Evolutionary conservation across 1,140 invertebrate genomes (phyloP).

Genomic region (Cecropterus lyciades): DNA sequence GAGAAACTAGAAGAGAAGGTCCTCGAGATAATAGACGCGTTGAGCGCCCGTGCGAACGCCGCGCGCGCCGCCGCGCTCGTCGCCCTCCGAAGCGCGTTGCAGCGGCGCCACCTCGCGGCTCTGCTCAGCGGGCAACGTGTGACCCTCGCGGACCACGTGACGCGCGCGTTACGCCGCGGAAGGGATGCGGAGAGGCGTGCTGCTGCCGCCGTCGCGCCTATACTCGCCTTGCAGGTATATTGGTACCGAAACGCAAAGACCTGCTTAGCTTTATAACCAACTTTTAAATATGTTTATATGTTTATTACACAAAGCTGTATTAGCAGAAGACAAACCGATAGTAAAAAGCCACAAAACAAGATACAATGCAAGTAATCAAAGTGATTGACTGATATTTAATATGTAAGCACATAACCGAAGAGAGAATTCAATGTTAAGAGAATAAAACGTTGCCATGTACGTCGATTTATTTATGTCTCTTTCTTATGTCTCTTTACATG

Average conservation of each 20-base stretch:
- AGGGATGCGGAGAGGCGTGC: slow-evolving; percentile 91
- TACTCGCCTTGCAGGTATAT: slow-evolving; percentile 92
- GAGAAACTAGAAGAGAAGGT: slow-evolving; percentile 96
- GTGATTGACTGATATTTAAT: no score
- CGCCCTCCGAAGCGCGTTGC: slow-evolving; percentile 89
- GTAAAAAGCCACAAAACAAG: not conserved
- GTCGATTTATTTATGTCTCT: no score
- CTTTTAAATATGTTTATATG: no score
- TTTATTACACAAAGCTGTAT: no score
- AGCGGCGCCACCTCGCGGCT: slow-evolving; percentile 91
- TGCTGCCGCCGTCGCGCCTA: slow-evolving; percentile 91
- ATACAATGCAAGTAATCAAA: no score
- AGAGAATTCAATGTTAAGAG: no score
- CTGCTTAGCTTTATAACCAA: no score
- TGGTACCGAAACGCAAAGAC: no score
- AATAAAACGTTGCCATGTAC: not conserved
- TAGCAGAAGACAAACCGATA: no score
- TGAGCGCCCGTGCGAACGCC: slow-evolving; percentile 94
- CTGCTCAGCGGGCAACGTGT: slow-evolving; percentile 91
- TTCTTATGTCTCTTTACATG: no score
- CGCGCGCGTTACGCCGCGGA: slow-evolving; percentile 92
- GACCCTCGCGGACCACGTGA: slow-evolving; percentile 92
- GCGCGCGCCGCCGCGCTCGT: slow-evolving; percentile 90
- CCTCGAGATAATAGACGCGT: slow-evolving; percentile 92
- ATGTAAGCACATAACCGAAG: no score